Percentiles rank a stretch among this genome's conserved stretches.
phyloP scores from a whole-genome alignment of 2,113 vertebrate species.

The Chunga burmeisteri region DNA sequence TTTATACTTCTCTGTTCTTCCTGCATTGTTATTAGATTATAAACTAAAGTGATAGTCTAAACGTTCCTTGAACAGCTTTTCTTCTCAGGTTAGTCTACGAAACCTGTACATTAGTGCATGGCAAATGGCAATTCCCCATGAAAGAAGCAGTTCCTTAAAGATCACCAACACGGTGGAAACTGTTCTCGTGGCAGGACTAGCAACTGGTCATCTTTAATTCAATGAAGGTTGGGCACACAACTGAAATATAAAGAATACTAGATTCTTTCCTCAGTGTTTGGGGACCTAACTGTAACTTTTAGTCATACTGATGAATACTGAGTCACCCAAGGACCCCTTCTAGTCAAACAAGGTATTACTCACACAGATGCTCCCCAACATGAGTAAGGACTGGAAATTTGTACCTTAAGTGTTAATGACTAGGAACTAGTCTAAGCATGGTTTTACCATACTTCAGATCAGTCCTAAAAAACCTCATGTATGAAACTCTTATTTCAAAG shows the following conservation, averaged over 20 bases:
- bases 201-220: background rate
- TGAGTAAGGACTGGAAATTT: background rate
- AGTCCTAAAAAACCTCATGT: background rate
- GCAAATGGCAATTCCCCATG: background rate
- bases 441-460: background rate
- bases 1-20: background rate
- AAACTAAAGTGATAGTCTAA: background rate
- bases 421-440: background rate
- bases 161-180: background rate
- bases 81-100: background rate
- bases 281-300: background rate
- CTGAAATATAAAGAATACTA: background rate
- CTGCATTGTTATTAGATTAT: background rate
- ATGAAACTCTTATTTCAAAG: background rate
- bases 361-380: background rate
- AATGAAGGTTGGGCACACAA: background rate
- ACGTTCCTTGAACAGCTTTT: background rate
- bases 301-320: background rate
- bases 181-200: background rate
- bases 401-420: background rate
- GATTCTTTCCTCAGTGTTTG: background rate
- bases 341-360: background rate
- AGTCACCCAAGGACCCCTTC: background rate
- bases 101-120: background rate
- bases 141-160: background rate